Evolutionary conservation across 2,888 invertebrate species (phyloP).

Genomic region (Sesamia inferens): DNA sequence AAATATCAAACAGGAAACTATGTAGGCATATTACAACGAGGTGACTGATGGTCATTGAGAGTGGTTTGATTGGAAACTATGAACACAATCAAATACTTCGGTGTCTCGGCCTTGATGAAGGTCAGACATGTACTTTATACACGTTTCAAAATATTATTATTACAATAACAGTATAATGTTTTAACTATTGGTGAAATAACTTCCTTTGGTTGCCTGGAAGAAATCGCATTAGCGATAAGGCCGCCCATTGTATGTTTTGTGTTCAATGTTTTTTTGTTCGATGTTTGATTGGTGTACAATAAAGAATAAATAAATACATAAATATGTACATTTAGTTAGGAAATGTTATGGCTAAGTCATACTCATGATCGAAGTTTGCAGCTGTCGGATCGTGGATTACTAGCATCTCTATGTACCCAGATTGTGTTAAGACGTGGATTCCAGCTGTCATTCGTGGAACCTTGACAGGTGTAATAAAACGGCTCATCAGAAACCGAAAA

Average conservation of each 20-base stretch:
- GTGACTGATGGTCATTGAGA: conserved; percentile 26
- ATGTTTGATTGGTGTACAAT: too few relatives aligned
- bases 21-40: conserved; percentile 4
- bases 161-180: conserved; percentile 33
- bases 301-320: too few relatives aligned
- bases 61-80: conserved; percentile 41
- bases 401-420: background rate
- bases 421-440: background rate
- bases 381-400: background rate
- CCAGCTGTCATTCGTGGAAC: background rate
- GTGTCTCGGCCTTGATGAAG: conserved; percentile 46
- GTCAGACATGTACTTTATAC: conserved; percentile 37
- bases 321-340: background rate
- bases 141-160: conserved; percentile 23
- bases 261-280: too few relatives aligned
- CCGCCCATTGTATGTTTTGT: too few relatives aligned
- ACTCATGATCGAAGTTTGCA: background rate
- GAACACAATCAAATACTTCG: conserved; percentile 51
- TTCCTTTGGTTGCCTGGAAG: too few relatives aligned
- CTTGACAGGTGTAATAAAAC: background rate
- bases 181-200: background rate
- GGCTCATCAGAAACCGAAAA: background rate
- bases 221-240: too few relatives aligned
- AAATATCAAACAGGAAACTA: conserved; percentile 55
- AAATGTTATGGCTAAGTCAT: background rate